These are phyloP conservation scores for Gerris lacustris DNA, from an alignment of 2,888 invertebrate genomes.

Conservation along the genomic window DNA sequence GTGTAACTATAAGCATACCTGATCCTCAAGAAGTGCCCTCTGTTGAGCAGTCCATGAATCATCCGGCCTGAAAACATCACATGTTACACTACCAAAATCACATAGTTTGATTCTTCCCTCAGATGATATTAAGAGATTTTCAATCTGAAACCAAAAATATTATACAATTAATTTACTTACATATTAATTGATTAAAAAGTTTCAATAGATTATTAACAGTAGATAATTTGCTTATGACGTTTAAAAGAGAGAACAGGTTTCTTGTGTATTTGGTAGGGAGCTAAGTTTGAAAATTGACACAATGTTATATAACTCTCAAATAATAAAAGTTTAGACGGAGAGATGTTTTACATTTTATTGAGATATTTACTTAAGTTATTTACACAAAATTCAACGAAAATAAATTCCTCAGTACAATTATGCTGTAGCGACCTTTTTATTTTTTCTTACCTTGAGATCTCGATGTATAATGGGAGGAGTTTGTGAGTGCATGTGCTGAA, in stretches of 20 bases:
- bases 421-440: too few species aligned
- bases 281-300: too few species aligned
- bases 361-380: too few species aligned
- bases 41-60: constrained; percentile 85
- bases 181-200: not conserved
- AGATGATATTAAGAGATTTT: constrained; percentile 80
- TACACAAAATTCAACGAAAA: too few species aligned
- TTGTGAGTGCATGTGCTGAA: constrained; percentile 81
- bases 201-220: not conserved
- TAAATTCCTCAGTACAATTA: too few species aligned
- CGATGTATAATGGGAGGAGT: constrained; percentile 71
- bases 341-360: too few species aligned
- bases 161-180: constrained; percentile 8
- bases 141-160: constrained; percentile 44
- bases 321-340: too few species aligned
- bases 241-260: too few species aligned
- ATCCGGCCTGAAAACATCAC: constrained; percentile 67
- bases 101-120: constrained; percentile 84
- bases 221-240: too few species aligned
- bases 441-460: constrained; percentile 65
- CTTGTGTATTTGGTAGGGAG: too few species aligned
- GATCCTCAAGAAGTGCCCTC: constrained; percentile 83
- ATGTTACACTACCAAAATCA: constrained; percentile 93
- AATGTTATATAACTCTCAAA: too few species aligned
- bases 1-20: constrained; percentile 43